These are phyloP conservation scores for Ginglymostoma cirratum DNA, from an alignment of 2,113 vertebrate genomes.

Conservation along the genomic window DNA sequence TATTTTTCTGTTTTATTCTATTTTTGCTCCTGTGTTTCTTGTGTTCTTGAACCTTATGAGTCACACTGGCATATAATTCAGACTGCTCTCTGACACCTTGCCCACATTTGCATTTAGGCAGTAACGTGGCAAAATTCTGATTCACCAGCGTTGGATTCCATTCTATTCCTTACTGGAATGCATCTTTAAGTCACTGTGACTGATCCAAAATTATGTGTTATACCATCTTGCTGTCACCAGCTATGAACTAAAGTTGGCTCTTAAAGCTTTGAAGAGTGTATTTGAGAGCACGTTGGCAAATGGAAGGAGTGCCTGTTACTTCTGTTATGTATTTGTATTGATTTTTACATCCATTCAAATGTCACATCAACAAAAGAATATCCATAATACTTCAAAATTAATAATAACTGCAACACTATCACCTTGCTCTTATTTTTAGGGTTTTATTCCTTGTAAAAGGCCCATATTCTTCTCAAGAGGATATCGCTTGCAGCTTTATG, in stretches of 20 bases:
- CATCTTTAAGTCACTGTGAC: not conserved
- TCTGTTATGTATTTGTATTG: not conserved
- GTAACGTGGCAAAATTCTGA: not conserved
- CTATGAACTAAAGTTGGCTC: not conserved
- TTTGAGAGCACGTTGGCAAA: not conserved
- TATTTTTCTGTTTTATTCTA: not conserved
- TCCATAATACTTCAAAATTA: not conserved
- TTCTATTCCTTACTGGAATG: not conserved
- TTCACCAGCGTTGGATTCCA: not conserved
- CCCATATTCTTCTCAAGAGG: not conserved
- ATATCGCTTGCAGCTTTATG: not conserved
- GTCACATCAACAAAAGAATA: not conserved
- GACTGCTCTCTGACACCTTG: not conserved
- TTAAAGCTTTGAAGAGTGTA: not conserved
- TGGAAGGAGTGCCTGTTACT: not conserved
- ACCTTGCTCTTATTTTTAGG: not conserved
- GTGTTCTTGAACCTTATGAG: not conserved
- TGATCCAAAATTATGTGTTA: not conserved
- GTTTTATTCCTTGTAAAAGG: not conserved
- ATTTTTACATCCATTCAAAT: not conserved
- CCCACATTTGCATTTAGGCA: not conserved
- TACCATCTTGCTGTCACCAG: not conserved
- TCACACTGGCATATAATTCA: not conserved
- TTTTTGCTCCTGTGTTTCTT: not conserved
- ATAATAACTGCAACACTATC: not conserved